These are phyloP conservation scores for Amiota communis DNA, from an alignment of 2,888 invertebrate genomes.

Conservation along the genomic window DNA sequence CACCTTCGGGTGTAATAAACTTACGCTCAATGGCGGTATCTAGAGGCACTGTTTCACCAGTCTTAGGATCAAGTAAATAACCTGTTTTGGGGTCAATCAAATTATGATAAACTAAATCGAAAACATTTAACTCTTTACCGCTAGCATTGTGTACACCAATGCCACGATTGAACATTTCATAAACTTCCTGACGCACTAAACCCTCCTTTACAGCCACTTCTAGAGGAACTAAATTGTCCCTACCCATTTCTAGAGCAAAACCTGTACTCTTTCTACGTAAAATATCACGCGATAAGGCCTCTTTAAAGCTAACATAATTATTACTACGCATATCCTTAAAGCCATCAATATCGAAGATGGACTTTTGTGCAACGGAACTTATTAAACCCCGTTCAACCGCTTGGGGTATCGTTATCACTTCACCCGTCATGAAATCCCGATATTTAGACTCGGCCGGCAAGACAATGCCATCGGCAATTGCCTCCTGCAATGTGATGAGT, in stretches of 20 bases:
- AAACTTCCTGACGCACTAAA: slow-evolving; percentile 87
- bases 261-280: slow-evolving; percentile 83
- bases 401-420: slow-evolving; percentile 84
- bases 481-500: slow-evolving; percentile 87
- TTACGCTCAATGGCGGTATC: slow-evolving; percentile 90
- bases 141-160: slow-evolving; percentile 85
- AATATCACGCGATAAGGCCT: slow-evolving; percentile 84
- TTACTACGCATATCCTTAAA: slow-evolving; percentile 87
- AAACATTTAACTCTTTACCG: slow-evolving; percentile 84
- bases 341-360: slow-evolving; percentile 93
- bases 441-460: slow-evolving; percentile 83
- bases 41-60: slow-evolving; percentile 83
- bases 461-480: slow-evolving; percentile 86
- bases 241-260: slow-evolving; percentile 82
- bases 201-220: slow-evolving; percentile 86
- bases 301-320: slow-evolving; percentile 88
- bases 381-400: slow-evolving; percentile 93
- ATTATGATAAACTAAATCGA: slow-evolving; percentile 90
- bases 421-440: slow-evolving; percentile 82
- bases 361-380: slow-evolving; percentile 88
- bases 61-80: slow-evolving; percentile 84
- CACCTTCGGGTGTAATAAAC: slow-evolving; percentile 90
- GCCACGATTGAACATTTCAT: slow-evolving; percentile 87
- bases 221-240: slow-evolving; percentile 84
- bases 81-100: slow-evolving; percentile 92